Base-by-base conservation (phyloP, 2,113 vertebrate species). In the Platichthys stellatus region DNA sequence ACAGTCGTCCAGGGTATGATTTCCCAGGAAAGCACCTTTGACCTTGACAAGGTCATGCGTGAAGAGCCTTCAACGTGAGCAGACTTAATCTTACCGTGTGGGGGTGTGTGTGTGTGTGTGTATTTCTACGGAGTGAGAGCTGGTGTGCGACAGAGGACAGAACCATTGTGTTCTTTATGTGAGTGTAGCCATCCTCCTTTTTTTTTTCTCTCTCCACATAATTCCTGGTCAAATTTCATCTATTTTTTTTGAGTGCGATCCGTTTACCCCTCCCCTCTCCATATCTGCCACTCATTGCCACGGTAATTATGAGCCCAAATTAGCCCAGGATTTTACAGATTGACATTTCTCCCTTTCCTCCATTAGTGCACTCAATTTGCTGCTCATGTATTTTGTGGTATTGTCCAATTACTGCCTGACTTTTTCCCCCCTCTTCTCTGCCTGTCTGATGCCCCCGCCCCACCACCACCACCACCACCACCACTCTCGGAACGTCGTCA, bases 311-410 rank as follows among this genome's bases (percentile, higher is more conserved):
- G 23, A 56, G 24, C 65, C 62, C 56, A 78, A 76, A 82, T 85
- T 78, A 83, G 69, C 75, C 18, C 59, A 35, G 68, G 84, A 67
- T 79, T 74, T 82, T 73, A 82, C 61, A 59, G 60, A 87, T 77
- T 89, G 86, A 86, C 83, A 86, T 82, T 85, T 61, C 76, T 79
- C 63, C 61, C 26, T 12, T 75, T 71, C 54, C 40, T 78, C 72
- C 68, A 84, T 88, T 85, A 72, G 69, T 45, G 63, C 69, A 17
- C 76, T 76, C 80, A 67, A 38, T 74, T 74, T 62, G 78, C 56
- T 64, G 58, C 68, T 83, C 58, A 76, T 65, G 15, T 62, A 20
- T 83, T 82, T 56, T 58, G 54, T 63, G 28, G 57, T 57, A 47
- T 74, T 64, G 65, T 74, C 67, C 74, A 85, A 70, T 85, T 85